Percentiles rank a stretch among this genome's conserved stretches.
phyloP scores from a whole-genome alignment of 2,888 invertebrate species.

The Troides oblongomaculatus region DNA sequence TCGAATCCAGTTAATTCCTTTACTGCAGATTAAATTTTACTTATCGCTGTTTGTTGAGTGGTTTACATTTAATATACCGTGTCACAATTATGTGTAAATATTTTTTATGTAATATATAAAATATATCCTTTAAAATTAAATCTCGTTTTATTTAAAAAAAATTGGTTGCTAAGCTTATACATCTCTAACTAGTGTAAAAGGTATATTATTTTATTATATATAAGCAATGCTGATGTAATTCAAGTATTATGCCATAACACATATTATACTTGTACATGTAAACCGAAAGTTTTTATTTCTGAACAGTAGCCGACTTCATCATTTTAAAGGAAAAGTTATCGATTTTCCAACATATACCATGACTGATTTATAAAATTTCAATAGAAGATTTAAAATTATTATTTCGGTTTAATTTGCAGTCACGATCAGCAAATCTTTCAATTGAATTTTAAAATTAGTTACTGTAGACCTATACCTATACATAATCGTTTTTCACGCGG shows the following conservation, averaged over 20 bases:
- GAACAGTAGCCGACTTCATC: too few relatives aligned
- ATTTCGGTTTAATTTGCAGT: background rate
- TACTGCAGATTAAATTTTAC: slow-evolving; percentile 30
- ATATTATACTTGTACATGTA: too few relatives aligned
- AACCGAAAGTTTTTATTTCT: too few relatives aligned
- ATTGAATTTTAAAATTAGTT: background rate
- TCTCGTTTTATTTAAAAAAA: background rate
- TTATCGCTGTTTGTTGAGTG: slow-evolving; percentile 15
- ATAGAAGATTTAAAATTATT: too few relatives aligned
- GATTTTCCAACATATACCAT: too few relatives aligned
- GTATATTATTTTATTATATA: background rate
- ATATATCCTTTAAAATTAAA: slow-evolving; percentile 44
- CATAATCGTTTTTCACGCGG: background rate
- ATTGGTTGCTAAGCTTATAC: background rate
- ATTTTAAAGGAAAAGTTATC: too few relatives aligned
- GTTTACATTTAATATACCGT: slow-evolving; percentile 20
- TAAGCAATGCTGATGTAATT: too few relatives aligned
- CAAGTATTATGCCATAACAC: too few relatives aligned
- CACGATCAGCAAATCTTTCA: background rate
- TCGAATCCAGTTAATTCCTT: slow-evolving; percentile 51
- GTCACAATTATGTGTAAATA: slow-evolving; percentile 55
- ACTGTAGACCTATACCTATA: background rate
- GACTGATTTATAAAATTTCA: too few relatives aligned
- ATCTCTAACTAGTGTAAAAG: background rate
- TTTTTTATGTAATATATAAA: slow-evolving; percentile 66